phyloP scores from a whole-genome alignment of 92 coral and sea anemone species.

The Phenganax marumi region DNA sequence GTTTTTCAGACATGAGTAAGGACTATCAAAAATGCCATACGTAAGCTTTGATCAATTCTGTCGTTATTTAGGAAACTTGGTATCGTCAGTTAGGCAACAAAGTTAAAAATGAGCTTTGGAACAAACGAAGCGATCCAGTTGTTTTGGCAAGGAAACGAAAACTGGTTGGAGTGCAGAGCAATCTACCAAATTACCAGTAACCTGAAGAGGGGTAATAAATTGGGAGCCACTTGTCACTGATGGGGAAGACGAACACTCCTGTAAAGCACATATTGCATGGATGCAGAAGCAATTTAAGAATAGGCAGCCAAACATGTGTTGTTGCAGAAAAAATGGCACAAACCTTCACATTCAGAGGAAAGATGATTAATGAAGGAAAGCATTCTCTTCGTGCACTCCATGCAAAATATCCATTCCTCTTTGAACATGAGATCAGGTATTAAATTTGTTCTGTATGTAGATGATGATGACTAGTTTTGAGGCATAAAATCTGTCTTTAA shows the following conservation, averaged over 20 bases:
- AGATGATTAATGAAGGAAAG: constrained; percentile 20
- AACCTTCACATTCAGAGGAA: constrained; percentile 27
- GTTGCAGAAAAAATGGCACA: constrained; percentile 37
- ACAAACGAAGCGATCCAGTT: background rate
- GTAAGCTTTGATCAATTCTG: background rate
- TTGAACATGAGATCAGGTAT: constrained; percentile 27
- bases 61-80: background rate
- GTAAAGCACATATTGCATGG: constrained; percentile 42
- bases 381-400: constrained; percentile 16
- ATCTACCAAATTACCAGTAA: background rate
- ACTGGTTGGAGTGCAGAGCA: background rate
- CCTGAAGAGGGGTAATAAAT: background rate
- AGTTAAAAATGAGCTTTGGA: background rate
- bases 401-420: constrained; percentile 40
- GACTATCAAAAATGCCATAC: no score
- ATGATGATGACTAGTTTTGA: no score
- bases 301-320: constrained; percentile 8
- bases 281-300: constrained; percentile 32
- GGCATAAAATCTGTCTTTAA: no score
- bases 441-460: no score
- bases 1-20: no score
- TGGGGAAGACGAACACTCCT: background rate
- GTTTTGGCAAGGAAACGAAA: constrained; percentile 3
- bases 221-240: constrained; percentile 27
- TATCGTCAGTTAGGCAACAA: background rate